These are phyloP conservation scores for Tenthredo livida DNA, from an alignment of 2,888 invertebrate species.

Conservation along the genomic window DNA sequence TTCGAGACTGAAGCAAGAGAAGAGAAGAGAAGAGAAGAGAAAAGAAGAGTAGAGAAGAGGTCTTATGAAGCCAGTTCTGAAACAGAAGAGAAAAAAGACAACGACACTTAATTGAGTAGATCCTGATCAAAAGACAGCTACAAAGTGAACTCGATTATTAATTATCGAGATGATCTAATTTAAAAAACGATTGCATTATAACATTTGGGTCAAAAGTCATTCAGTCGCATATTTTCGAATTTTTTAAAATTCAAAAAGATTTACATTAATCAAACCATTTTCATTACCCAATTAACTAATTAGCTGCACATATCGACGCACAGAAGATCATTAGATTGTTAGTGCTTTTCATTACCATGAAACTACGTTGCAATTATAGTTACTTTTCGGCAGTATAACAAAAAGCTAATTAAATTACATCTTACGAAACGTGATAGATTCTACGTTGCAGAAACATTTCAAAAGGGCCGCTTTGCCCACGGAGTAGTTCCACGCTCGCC, in stretches of 20 bases:
- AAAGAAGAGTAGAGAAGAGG: not conserved
- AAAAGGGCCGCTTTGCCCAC: too few relatives aligned
- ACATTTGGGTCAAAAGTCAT: not conserved
- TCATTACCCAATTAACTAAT: not conserved
- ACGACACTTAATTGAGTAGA: not conserved
- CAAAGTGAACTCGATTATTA: not conserved
- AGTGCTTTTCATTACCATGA: too few relatives aligned
- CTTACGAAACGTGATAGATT: too few relatives aligned
- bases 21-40: slow-evolving; percentile 6
- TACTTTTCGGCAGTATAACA: too few relatives aligned
- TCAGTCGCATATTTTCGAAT: not conserved
- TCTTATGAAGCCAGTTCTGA: not conserved
- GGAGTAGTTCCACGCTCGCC: too few relatives aligned
- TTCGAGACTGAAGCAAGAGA: not conserved
- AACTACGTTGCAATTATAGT: too few relatives aligned
- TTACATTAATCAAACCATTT: not conserved
- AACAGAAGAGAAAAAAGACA: slow-evolving; percentile 18
- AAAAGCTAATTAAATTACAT: too few relatives aligned
- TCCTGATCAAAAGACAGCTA: not conserved
- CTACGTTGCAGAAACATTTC: too few relatives aligned
- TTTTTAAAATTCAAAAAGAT: not conserved
- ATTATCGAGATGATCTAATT: not conserved
- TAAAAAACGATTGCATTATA: not conserved
- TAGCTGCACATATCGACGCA: too few relatives aligned
- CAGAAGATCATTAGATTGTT: too few relatives aligned